These are phyloP conservation scores for Orycteropus afer DNA, from an alignment of 2,113 vertebrate genomes.

Conservation along the genomic window DNA sequence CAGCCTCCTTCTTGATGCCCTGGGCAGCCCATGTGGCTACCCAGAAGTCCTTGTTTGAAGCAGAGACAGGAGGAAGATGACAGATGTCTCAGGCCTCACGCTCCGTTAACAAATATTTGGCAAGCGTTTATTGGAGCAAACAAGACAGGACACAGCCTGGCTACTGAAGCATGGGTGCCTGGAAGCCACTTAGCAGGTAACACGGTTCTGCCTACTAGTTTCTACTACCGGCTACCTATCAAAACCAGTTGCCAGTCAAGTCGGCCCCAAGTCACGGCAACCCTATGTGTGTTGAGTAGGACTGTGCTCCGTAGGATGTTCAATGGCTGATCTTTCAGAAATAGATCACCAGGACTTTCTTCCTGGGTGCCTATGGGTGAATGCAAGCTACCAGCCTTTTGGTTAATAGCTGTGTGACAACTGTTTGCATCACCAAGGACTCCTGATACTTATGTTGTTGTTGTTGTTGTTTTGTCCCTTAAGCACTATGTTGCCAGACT, in stretches of 20 bases:
- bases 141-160: not conserved
- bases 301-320: not conserved
- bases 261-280: not conserved
- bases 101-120: not conserved
- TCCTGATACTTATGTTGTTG: not conserved
- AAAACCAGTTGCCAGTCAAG: not conserved
- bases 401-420: not conserved
- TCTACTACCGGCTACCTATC: not conserved
- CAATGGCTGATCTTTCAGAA: not conserved
- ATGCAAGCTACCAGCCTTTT: not conserved
- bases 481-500: too few species aligned
- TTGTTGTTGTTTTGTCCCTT: too few species aligned
- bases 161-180: not conserved
- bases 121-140: not conserved
- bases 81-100: constrained; percentile 3
- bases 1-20: constrained; percentile 53
- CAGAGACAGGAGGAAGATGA: not conserved
- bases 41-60: constrained; percentile 9
- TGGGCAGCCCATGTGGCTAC: constrained; percentile 42
- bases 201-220: too few species aligned
- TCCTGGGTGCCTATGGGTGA: not conserved
- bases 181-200: not conserved
- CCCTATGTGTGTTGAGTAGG: not conserved
- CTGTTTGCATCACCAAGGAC: not conserved
- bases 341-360: not conserved